phyloP scores from a whole-genome alignment of 2,888 invertebrate species.

The Isotomurus palustris region DNA sequence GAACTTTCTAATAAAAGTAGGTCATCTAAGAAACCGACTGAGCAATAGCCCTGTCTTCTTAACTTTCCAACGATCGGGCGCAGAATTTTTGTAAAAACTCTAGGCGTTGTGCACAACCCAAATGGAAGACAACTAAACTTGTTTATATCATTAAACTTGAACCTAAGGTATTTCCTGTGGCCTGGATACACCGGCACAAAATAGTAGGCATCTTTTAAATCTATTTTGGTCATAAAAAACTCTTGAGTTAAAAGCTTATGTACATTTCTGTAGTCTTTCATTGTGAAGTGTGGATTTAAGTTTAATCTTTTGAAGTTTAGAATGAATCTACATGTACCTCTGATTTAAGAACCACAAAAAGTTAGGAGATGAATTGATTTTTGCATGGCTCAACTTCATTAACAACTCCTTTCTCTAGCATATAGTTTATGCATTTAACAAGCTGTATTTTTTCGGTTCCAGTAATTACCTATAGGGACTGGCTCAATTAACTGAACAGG shows the following conservation, averaged over 20 bases:
- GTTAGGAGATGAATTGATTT: slow-evolving; percentile 5
- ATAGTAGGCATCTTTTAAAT: slow-evolving; percentile 6
- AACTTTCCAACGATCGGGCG: neutral
- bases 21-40: slow-evolving; percentile 8
- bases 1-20: neutral
- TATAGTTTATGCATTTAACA: neutral
- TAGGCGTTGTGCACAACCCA: slow-evolving; percentile 4
- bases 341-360: slow-evolving; percentile 2
- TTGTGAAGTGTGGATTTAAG: slow-evolving; percentile 3
- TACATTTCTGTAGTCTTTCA: neutral
- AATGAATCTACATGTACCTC: slow-evolving; percentile 1
- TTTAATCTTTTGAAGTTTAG: slow-evolving; percentile 8
- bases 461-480: neutral
- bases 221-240: neutral
- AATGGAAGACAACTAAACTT: slow-evolving; percentile 12
- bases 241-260: neutral
- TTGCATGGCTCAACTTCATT: neutral
- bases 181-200: neutral
- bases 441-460: neutral
- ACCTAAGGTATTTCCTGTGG: slow-evolving; percentile 3
- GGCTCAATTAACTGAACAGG: neutral
- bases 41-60: neutral
- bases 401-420: neutral
- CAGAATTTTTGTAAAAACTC: slow-evolving; percentile 6
- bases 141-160: neutral